Percentiles rank a stretch among this genome's conserved stretches.
These are phyloP conservation scores for Uromys caudimaculatus DNA, from an alignment of 2,797 vertebrate species.

Conservation along the genomic window DNA sequence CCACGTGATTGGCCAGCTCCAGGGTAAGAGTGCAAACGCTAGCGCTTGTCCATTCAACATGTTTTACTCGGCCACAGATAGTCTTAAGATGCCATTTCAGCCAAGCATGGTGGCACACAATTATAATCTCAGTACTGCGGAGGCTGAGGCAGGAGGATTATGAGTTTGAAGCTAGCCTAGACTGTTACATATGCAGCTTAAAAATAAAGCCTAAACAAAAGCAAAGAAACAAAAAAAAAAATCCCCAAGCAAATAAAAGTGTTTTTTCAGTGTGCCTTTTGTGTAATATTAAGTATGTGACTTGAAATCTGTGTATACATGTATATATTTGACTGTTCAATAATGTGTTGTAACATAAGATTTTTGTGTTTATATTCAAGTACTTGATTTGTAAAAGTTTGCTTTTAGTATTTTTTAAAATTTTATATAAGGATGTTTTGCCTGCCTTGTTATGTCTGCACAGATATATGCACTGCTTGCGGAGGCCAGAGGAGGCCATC, in stretches of 20 bases:
- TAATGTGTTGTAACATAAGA: neutral
- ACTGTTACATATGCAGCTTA: neutral
- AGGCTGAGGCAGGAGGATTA: neutral
- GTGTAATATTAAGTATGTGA: neutral
- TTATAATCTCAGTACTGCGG: neutral
- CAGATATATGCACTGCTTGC: neutral
- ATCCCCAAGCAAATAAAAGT: neutral
- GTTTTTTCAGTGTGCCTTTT: neutral
- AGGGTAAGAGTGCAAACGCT: neutral
- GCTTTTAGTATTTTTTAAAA: neutral
- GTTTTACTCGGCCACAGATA: conserved; percentile 7
- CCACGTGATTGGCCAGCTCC: neutral
- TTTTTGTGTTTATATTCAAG: neutral
- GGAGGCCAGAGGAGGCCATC: neutral
- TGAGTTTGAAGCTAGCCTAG: neutral
- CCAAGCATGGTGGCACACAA: neutral
- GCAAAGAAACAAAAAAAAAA: neutral
- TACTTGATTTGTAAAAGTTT: neutral
- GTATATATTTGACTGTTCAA: neutral
- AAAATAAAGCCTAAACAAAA: neutral
- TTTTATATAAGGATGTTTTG: neutral
- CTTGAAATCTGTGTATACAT: neutral
- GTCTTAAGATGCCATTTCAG: neutral
- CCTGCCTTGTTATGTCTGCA: too few species aligned
- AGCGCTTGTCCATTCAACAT: neutral